phyloP scores from a whole-genome alignment of 2,888 invertebrate genomes.

The Cartodere bifasciata region DNA sequence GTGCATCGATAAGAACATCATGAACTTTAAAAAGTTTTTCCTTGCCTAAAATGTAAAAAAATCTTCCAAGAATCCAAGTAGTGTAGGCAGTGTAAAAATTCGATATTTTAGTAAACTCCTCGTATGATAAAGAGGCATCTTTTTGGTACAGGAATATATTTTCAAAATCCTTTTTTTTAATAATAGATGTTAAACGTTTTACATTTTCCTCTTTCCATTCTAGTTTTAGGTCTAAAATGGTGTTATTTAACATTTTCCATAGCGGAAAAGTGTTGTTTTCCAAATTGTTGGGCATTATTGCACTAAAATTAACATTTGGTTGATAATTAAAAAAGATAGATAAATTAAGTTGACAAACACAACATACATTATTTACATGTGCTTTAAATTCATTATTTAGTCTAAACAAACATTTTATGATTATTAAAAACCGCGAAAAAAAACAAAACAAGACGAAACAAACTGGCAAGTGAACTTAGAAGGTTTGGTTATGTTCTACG shows the following conservation, averaged over 20 bases:
- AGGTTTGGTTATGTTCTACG: too few relatives aligned
- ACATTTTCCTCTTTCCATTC: conserved; percentile 43
- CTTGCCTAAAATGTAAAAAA: conserved; percentile 49
- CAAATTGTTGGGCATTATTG: too few relatives aligned
- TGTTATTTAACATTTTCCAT: conserved; percentile 53
- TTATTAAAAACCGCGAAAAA: too few relatives aligned
- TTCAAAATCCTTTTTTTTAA: conserved; percentile 44
- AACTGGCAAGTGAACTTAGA: too few relatives aligned
- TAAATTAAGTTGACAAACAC: too few relatives aligned
- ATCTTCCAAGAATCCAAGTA: conserved; percentile 53
- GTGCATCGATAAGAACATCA: conserved; percentile 40
- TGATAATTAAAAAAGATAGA: too few relatives aligned
- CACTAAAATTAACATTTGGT: too few relatives aligned
- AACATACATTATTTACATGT: too few relatives aligned
- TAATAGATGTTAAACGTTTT: conserved; percentile 44
- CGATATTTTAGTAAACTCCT: conserved; percentile 34
- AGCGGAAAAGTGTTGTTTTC: conserved; percentile 33
- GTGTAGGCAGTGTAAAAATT: conserved; percentile 41
- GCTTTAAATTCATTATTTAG: too few relatives aligned
- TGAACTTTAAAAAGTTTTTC: conserved; percentile 42
- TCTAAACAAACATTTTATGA: too few relatives aligned
- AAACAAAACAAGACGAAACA: too few relatives aligned
- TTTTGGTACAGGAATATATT: conserved; percentile 42
- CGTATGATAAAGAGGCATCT: conserved; percentile 36
- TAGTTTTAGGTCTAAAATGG: conserved; percentile 39